These are phyloP conservation scores for Hoplias malabaricus DNA, from an alignment of 2,113 vertebrate genomes.

Conservation along the genomic window DNA sequence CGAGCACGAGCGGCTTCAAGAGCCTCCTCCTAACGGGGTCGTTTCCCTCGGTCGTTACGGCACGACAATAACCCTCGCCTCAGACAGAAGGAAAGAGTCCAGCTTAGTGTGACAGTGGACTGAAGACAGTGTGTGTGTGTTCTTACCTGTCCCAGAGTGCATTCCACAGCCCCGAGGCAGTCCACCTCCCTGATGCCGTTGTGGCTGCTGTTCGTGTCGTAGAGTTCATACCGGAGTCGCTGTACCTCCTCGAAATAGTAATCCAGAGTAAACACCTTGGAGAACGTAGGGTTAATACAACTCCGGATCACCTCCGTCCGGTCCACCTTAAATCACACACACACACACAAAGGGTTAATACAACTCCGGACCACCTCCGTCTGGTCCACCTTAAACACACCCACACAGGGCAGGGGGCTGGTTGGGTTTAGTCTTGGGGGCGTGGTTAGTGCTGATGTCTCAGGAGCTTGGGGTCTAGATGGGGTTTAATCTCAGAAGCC, in stretches of 20 bases:
- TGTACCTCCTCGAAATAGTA: conserved; percentile 98
- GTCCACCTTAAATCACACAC: conserved; percentile 81
- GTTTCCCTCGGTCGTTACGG: not conserved
- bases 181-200: conserved; percentile 87
- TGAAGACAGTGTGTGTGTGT: not conserved
- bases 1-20: conserved; percentile 43
- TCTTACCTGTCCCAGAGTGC: conserved; percentile 90
- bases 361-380: conserved; percentile 92
- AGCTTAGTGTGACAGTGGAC: not conserved
- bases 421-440: too few species aligned
- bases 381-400: conserved; percentile 84
- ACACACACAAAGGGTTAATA: not conserved
- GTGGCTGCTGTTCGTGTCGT: conserved; percentile 89
- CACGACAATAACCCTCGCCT: not conserved
- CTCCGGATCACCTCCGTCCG: conserved; percentile 94
- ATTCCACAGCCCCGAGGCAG: conserved; percentile 93
- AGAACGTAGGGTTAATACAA: conserved; percentile 90
- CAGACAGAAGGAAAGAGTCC: not conserved
- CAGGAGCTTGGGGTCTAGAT: conserved; percentile 17
- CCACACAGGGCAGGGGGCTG: too few species aligned
- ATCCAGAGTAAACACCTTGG: conserved; percentile 93
- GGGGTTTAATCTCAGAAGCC: conserved; percentile 19
- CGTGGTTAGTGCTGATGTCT: too few species aligned
- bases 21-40: conserved; percentile 14
- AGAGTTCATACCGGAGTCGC: conserved; percentile 88